Percentiles rank a stretch among this genome's conserved stretches.
Conservation (phyloP, 2,797 vertebrate genomes). For the Chrosomus eos region DNA sequence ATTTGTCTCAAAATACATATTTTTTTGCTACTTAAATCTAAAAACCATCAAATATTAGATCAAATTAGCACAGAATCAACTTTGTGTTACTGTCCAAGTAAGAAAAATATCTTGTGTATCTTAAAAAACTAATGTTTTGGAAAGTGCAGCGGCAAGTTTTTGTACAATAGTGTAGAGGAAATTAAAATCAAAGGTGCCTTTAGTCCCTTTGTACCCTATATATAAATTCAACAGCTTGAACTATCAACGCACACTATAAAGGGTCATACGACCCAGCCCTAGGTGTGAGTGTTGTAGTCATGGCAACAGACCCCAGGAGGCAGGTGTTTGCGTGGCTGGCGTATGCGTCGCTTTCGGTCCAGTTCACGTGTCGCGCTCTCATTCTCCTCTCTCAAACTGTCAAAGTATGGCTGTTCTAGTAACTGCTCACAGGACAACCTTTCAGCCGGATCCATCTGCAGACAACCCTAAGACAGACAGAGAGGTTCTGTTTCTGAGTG, state of each 20-base stretch:
- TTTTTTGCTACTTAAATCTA: too few species aligned
- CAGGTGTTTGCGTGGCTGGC: slow-evolving; percentile 79
- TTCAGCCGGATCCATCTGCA: slow-evolving; percentile 89
- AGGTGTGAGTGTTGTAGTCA: background rate
- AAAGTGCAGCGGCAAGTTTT: too few species aligned
- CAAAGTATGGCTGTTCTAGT: slow-evolving; percentile 89
- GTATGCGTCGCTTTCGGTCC: slow-evolving; percentile 76
- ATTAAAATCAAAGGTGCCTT: too few species aligned
- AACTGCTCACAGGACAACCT: slow-evolving; percentile 89
- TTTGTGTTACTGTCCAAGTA: too few species aligned
- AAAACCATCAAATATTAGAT: too few species aligned
- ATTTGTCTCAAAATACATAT: too few species aligned
- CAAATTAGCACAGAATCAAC: too few species aligned
- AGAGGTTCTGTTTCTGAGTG: background rate
- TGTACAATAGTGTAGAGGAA: too few species aligned
- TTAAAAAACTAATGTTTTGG: too few species aligned
- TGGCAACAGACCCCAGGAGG: slow-evolving; percentile 81
- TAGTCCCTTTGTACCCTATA: too few species aligned
- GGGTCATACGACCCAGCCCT: background rate
- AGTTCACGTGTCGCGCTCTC: slow-evolving; percentile 73
- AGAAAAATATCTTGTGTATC: too few species aligned
- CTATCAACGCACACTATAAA: background rate
- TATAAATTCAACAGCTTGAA: background rate
- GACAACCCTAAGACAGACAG: slow-evolving; percentile 79
- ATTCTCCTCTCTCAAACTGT: slow-evolving; percentile 79